Evolutionary conservation across 2,888 invertebrate species (phyloP), one percentile per base, ranked within the genome.

Genomic region (Sarcophaga rosellei): DNA sequence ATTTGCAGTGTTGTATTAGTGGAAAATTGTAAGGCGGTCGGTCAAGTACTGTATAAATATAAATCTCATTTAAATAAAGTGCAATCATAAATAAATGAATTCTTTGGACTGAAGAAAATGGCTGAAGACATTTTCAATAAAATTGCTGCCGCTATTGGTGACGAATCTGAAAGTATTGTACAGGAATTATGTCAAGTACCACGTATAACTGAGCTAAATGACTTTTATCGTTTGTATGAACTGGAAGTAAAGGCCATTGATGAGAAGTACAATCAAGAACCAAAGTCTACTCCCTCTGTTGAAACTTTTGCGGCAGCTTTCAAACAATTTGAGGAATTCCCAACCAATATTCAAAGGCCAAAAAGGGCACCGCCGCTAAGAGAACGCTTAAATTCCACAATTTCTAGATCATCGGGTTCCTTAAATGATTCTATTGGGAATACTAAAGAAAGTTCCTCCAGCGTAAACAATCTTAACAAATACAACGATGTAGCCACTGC

Each of bases 271-370:
- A 47, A 61, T 4, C 5, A 35, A 6, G 3, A 68, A 11, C 70
- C 88, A 0, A 85, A 81, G 17, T 81, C 77, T 12, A 88, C 90
- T 12, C 89, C 91, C 0, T 82, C 84, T 0, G 88, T 91, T 8
- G 82, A 88, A 1, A 89, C 91, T 1, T 92, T 90, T 74, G 89
- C 90, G 0, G 90, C 90, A 3, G 88, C 90, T 0, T 92, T 92
- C 35, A 91, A 90, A 80, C 81, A 85, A 2, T 88, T 93, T 5
- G 92, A 93, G 0, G 90, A 90, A 4, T 92, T 90, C 80, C 92
- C 92, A 8, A 25, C 82, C 0, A 93, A 92, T 62, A 72, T 92
- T 44, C 91, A 90, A 4, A 91, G 90, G 44, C 74, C 88, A 0
- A 90, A 87, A 23, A 89, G 87, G 15, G 62, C 53, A 3, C 20